Base-by-base conservation (phyloP, 2,113 vertebrate species). In the Zosterops pallidus region DNA sequence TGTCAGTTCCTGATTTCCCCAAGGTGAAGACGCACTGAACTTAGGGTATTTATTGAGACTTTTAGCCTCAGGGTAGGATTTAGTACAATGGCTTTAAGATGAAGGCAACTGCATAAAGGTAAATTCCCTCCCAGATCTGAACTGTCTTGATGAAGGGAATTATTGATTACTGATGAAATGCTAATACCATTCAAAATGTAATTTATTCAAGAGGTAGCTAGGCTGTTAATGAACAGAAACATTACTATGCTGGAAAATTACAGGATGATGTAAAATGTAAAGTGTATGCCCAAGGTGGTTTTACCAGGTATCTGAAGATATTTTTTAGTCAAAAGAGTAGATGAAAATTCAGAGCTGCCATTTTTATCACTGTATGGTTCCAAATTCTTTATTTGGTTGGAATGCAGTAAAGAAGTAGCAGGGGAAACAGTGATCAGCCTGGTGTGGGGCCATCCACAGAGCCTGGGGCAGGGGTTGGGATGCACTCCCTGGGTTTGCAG, bases 81-180 rank as follows among this genome's bases (percentile, higher is more conserved):
- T 59, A 29, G 25, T 46, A 39, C 0, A 0, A 39, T 39, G 0
- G 0, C 28, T 71, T 68, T 78, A 47, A 52, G 35, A 26, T 91
- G n/a, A 86, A 89, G n/a, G 33, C 33, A 59, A 39, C 23, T 68
- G 44, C 26, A 24, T 13, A 63, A 59, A 63, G 39, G 26, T 75
- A 70, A 53, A 81, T 70, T 78, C 55, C 57, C n/a, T 63, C 42
- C 35, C 22, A 59, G 35, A 63, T 85, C 70, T 71, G 52, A 90
- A 69, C 21, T 21, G 68, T 9, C 21, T 75, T 87, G 65, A 78
- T 86, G 60, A 75, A 91, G 44, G 41, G 39, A 82, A 41, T 72
- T 81, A 78, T 42, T 86, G 83, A 90, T 89, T 84, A 86, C 64
- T 94, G 68, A 65, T 60, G 28, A 90, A 91, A 83, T 87, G 57